These are phyloP conservation scores for Zaprionus bogoriensis DNA, from an alignment of 2,888 invertebrate species.

Conservation along the genomic window DNA sequence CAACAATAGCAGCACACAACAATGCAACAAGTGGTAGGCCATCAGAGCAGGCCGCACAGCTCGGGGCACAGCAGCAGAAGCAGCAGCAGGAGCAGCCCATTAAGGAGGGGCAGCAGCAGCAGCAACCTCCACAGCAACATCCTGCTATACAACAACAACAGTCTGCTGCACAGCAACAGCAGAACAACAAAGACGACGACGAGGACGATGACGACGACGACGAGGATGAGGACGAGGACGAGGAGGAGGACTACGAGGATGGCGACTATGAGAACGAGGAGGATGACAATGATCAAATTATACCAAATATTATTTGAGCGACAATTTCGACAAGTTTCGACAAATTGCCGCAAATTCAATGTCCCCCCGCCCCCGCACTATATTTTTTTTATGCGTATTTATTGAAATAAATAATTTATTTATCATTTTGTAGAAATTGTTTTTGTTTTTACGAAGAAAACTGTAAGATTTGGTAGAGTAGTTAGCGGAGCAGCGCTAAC, in stretches of 20 bases:
- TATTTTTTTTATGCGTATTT: constrained; percentile 14
- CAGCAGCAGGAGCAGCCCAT: constrained; percentile 38
- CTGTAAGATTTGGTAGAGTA: constrained; percentile 12
- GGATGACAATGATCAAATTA: constrained; percentile 70
- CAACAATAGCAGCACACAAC: background rate
- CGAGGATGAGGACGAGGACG: constrained; percentile 50
- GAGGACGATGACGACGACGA: constrained; percentile 51
- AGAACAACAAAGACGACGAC: constrained; percentile 30
- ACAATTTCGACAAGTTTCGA: constrained; percentile 1
- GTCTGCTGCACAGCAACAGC: constrained; percentile 31
- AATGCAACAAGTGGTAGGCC: constrained; percentile 50
- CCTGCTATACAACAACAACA: no score
- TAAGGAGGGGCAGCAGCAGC: constrained; percentile 1
- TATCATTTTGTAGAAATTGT: constrained; percentile 10
- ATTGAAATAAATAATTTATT: constrained; percentile 3
- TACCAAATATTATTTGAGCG: constrained; percentile 71
- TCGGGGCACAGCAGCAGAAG: constrained; percentile 13
- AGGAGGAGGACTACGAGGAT: constrained; percentile 43
- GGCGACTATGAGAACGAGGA: constrained; percentile 70
- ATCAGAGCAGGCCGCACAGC: constrained; percentile 15
- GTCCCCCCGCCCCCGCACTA: background rate
- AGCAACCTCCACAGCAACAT: constrained; percentile 10
- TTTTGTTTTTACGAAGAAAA: background rate
- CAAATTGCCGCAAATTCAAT: constrained; percentile 16
- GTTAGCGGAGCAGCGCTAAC: no score